Percentiles rank a stretch among this genome's conserved stretches.
Evolutionary conservation across 1,140 invertebrate genomes (phyloP).

Genomic region (Cylas formicarius): DNA sequence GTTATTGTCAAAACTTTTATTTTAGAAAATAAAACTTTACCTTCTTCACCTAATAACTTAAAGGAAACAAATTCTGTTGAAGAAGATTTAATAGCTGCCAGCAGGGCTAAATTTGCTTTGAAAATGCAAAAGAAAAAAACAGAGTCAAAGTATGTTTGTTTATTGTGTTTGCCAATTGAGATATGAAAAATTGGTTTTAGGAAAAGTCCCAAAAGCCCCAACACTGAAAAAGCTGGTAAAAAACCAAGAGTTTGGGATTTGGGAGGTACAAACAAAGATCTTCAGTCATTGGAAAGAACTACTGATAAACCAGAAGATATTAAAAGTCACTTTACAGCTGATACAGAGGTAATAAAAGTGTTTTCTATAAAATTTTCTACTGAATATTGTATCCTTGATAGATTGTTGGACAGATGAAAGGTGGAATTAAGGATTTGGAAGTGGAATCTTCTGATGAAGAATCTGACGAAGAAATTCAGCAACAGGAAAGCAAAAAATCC

Average conservation of each 20-base stretch:
- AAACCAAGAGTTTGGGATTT: constrained; percentile 86
- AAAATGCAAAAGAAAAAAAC: constrained; percentile 58
- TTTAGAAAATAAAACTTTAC: constrained; percentile 18
- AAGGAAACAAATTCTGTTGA: constrained; percentile 48
- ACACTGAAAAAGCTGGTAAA: constrained; percentile 72
- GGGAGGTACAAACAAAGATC: constrained; percentile 70
- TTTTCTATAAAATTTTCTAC: constrained; percentile 4
- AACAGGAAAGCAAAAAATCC: constrained; percentile 22
- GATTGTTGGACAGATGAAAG: constrained; percentile 77
- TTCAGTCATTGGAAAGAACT: constrained; percentile 75
- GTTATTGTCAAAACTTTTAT: constrained; percentile 5
- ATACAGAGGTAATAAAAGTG: constrained; percentile 52
- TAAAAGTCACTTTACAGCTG: constrained; percentile 50
- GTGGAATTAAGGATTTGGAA: constrained; percentile 61
- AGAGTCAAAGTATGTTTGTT: constrained; percentile 45
- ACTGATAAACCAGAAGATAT: constrained; percentile 64
- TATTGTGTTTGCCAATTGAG: not conserved
- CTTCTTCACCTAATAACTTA: constrained; percentile 26
- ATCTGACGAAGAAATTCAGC: constrained; percentile 40
- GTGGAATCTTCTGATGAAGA: constrained; percentile 52
- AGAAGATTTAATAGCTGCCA: constrained; percentile 59
- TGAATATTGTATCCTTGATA: constrained; percentile 38
- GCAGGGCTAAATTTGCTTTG: constrained; percentile 63
- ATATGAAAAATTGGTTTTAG: constrained; percentile 21
- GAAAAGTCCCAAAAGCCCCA: constrained; percentile 50